Evolutionary conservation across 2,113 vertebrate genomes (phyloP).

Genomic region (Rhinogobius similis): DNA sequence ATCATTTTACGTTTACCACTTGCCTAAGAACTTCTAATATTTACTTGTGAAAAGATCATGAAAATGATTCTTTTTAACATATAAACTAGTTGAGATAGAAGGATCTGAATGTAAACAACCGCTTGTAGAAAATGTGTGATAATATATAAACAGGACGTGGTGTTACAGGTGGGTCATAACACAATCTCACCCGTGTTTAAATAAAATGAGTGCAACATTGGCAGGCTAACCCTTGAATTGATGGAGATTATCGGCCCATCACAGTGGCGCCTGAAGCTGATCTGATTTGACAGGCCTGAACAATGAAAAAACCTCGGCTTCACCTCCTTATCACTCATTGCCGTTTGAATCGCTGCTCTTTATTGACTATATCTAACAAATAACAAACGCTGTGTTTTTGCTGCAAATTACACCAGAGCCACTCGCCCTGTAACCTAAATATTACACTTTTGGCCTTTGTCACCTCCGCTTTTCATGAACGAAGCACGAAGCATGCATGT

Average conservation of each 20-base stretch:
- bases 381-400: slow-evolving; percentile 28
- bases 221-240: slow-evolving; percentile 17
- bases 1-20: too few relatives aligned
- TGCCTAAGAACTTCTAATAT: background rate
- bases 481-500: slow-evolving; percentile 54
- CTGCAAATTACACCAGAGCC: slow-evolving; percentile 41
- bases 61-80: background rate
- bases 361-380: slow-evolving; percentile 59
- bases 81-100: background rate
- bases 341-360: slow-evolving; percentile 36
- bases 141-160: background rate
- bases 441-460: slow-evolving; percentile 37
- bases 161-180: slow-evolving; percentile 1
- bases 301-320: slow-evolving; percentile 9
- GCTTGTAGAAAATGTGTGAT: background rate
- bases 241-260: slow-evolving; percentile 37
- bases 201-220: slow-evolving; percentile 9
- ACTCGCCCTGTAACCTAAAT: slow-evolving; percentile 38
- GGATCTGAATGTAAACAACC: background rate
- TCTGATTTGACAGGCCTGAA: slow-evolving; percentile 39
- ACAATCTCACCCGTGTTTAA: slow-evolving; percentile 4
- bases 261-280: slow-evolving; percentile 46
- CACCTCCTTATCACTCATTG: slow-evolving; percentile 52
- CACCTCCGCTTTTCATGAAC: slow-evolving; percentile 50
- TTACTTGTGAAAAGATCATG: background rate